phyloP scores from a whole-genome alignment of 2,797 vertebrate species.

The Tachyglossus aculeatus region DNA sequence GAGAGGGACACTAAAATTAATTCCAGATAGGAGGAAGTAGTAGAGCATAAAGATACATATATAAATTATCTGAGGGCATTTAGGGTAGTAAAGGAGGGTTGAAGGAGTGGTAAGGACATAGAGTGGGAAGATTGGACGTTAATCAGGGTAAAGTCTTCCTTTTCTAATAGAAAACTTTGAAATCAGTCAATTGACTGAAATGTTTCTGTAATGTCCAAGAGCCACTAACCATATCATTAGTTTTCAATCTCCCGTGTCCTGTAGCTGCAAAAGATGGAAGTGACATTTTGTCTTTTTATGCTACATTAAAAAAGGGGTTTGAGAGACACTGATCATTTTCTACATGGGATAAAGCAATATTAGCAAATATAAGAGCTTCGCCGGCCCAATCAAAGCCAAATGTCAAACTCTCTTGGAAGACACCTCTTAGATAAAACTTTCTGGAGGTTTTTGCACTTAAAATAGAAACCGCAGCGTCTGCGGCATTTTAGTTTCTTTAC shows the following conservation, averaged over 20 bases:
- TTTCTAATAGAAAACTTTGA: conserved; percentile 30
- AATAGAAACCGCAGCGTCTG: neutral
- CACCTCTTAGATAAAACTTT: neutral
- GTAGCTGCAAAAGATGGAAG: conserved; percentile 43
- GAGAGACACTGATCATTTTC: neutral
- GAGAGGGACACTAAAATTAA: no score
- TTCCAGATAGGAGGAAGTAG: no score
- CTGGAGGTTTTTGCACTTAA: neutral
- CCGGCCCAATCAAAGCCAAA: neutral
- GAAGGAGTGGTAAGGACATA: no score
- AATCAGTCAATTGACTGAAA: conserved; percentile 52
- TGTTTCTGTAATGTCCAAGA: conserved; percentile 48
- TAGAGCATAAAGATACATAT: no score
- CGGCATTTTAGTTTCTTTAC: no score
- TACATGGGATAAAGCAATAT: neutral
- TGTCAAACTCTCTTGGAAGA: neutral
- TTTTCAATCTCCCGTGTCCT: neutral
- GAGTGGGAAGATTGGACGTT: no score
- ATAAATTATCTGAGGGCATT: no score
- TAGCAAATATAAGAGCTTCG: neutral
- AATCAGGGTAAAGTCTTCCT: no score
- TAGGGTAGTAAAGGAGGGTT: no score
- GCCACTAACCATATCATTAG: conserved; percentile 32
- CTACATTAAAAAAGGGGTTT: conserved; percentile 41
- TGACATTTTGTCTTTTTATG: conserved; percentile 43